phyloP scores from a whole-genome alignment of 2,797 vertebrate species.

The Rallus crepitans region DNA sequence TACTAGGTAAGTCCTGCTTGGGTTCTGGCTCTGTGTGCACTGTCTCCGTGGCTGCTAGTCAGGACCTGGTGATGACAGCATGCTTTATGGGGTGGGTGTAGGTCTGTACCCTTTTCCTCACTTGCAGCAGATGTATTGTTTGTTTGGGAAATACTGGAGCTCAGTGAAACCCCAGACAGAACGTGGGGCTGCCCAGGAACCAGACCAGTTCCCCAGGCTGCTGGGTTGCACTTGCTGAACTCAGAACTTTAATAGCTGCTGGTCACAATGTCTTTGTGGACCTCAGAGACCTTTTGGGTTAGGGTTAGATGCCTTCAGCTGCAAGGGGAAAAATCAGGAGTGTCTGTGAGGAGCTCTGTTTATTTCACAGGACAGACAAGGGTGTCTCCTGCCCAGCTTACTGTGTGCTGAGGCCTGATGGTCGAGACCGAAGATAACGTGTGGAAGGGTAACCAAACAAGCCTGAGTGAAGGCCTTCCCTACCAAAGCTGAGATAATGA shows the following conservation, averaged over 20 bases:
- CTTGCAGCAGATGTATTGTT: background rate
- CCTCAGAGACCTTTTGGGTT: slow-evolving; percentile 44
- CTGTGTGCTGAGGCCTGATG: background rate
- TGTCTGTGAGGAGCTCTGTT: slow-evolving; percentile 2
- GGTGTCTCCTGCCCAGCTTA: background rate
- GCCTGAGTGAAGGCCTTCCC: background rate
- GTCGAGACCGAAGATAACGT: background rate
- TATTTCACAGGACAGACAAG: slow-evolving; percentile 11
- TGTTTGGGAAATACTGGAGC: background rate
- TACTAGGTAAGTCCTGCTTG: slow-evolving; percentile 86
- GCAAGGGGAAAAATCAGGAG: background rate
- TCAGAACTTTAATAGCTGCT: slow-evolving; percentile 8
- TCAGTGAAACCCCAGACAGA: background rate
- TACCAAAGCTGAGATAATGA: background rate
- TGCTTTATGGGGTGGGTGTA: background rate
- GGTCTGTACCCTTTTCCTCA: background rate
- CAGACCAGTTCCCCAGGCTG: background rate
- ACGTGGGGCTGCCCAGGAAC: slow-evolving; percentile 30
- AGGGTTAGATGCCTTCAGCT: background rate
- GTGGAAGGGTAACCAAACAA: background rate
- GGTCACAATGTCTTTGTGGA: slow-evolving; percentile 17
- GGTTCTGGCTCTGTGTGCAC: background rate
- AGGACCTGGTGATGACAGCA: background rate
- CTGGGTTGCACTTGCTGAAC: background rate
- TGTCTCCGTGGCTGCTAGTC: background rate